Conservation (phyloP, 2,113 vertebrate species). For the Atrichornis clamosus region DNA sequence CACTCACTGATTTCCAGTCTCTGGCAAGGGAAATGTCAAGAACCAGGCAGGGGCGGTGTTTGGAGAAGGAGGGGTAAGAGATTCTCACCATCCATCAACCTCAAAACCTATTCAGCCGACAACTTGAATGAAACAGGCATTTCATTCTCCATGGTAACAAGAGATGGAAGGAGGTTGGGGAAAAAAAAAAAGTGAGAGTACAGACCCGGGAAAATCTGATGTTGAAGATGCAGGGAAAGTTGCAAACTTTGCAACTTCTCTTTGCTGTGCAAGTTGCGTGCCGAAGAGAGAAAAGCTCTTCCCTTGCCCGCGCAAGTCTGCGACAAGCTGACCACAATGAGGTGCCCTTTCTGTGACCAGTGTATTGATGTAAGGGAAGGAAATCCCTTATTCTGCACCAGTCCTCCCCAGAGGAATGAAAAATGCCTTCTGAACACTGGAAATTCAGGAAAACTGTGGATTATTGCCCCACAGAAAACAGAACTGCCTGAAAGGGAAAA, state of each 20-base stretch:
- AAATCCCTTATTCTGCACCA: not conserved
- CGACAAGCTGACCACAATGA: not conserved
- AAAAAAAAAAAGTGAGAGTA: not conserved
- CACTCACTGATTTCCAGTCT: constrained; percentile 51
- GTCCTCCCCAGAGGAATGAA: not conserved
- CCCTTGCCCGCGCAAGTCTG: not conserved
- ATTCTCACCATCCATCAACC: constrained; percentile 77
- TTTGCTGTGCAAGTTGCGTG: not conserved
- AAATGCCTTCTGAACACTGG: not conserved
- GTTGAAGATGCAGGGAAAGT: not conserved
- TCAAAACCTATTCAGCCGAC: constrained; percentile 71
- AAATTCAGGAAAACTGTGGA: not conserved
- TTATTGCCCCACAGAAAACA: not conserved
- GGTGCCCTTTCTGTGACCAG: not conserved
- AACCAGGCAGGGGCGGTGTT: constrained; percentile 64
- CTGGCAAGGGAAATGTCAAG: constrained; percentile 70
- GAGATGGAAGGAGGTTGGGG: constrained; percentile 47
- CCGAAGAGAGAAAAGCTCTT: not conserved
- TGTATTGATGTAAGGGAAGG: not conserved
- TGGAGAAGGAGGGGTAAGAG: constrained; percentile 66
- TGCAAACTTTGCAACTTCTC: constrained; percentile 17
- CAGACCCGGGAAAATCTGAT: not conserved
- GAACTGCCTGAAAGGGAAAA: not conserved
- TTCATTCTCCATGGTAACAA: constrained; percentile 73
- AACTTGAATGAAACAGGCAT: constrained; percentile 65